Percentiles rank a stretch among this genome's conserved stretches.
phyloP scores from a whole-genome alignment of 1,140 invertebrate species.

The Penaeus vannamei region DNA sequence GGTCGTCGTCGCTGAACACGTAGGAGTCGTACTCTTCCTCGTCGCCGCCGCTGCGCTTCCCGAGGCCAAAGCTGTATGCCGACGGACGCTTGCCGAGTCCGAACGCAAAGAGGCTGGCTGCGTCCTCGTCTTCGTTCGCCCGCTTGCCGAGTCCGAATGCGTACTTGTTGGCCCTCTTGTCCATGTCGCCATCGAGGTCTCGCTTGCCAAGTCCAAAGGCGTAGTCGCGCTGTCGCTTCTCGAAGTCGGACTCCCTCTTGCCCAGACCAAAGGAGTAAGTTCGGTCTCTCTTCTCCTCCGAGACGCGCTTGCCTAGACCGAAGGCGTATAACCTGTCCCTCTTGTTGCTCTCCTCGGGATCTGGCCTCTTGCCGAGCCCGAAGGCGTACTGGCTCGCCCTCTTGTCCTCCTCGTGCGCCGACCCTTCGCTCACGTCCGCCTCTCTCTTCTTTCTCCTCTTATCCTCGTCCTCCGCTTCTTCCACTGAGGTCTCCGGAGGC shows the following conservation, averaged over 20 bases:
- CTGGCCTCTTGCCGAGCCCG: conserved; percentile 50
- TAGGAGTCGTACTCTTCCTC: neutral
- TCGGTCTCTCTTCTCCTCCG: conserved; percentile 35
- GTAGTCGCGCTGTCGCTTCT: conserved; percentile 31
- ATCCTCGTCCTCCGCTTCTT: neutral
- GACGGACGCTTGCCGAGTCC: neutral
- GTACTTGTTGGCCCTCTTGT: conserved; percentile 1
- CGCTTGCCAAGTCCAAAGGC: conserved; percentile 61
- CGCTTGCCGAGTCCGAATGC: conserved; percentile 56
- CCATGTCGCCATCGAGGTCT: neutral
- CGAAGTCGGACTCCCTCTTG: conserved; percentile 39
- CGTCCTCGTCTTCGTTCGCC: conserved; percentile 6
- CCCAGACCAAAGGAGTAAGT: conserved; percentile 52
- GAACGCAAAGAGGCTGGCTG: neutral
- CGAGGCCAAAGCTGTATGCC: conserved; percentile 55
- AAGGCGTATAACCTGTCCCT: conserved; percentile 47
- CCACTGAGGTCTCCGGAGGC: neutral
- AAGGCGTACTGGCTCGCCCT: conserved; percentile 42
- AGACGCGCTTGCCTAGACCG: conserved; percentile 49
- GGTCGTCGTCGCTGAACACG: neutral
- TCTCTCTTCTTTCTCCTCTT: neutral
- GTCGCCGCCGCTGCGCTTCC: conserved; percentile 29
- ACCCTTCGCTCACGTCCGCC: neutral
- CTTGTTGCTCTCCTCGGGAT: conserved; percentile 24
- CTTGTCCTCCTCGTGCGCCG: conserved; percentile 30